Conservation (phyloP, 2,113 vertebrate species). For the Hippotragus niger region DNA sequence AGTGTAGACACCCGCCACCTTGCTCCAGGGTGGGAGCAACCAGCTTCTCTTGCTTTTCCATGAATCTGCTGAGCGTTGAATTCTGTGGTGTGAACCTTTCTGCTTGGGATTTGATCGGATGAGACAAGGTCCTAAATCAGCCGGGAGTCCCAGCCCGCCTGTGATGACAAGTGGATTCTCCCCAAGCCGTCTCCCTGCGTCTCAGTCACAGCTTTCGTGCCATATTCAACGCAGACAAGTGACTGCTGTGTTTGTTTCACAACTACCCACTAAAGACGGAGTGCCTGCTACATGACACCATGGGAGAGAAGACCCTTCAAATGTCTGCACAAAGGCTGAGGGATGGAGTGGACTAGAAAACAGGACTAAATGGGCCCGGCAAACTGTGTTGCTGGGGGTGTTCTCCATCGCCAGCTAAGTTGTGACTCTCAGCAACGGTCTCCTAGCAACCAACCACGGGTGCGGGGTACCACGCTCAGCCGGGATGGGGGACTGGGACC, state of each 20-base stretch:
- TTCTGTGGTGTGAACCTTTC: fast-evolving
- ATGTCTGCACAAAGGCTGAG: background rate
- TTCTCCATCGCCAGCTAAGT: constrained; percentile 75
- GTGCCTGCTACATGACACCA: fast-evolving
- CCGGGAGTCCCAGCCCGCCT: fast-evolving
- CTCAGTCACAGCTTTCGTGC: background rate
- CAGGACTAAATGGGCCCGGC: background rate
- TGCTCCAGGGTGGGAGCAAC: fast-evolving
- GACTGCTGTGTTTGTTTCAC: background rate
- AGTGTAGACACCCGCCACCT: background rate
- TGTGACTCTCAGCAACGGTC: constrained; percentile 85
- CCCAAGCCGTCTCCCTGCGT: background rate
- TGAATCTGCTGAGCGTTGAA: fast-evolving
- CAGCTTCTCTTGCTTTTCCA: fast-evolving
- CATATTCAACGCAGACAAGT: fast-evolving
- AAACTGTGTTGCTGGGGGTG: constrained; percentile 59
- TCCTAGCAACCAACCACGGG: constrained; percentile 87
- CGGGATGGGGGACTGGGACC: constrained; percentile 43
- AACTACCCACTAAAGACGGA: background rate
- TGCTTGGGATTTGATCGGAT: background rate
- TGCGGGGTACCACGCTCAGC: constrained; percentile 67
- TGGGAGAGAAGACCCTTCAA: background rate
- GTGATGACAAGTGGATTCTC: background rate
- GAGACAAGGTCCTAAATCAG: background rate
- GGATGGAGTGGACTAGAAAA: constrained; percentile 35